phyloP scores from a whole-genome alignment of 2,797 vertebrate species.

The Rhinichthys osculus region DNA sequence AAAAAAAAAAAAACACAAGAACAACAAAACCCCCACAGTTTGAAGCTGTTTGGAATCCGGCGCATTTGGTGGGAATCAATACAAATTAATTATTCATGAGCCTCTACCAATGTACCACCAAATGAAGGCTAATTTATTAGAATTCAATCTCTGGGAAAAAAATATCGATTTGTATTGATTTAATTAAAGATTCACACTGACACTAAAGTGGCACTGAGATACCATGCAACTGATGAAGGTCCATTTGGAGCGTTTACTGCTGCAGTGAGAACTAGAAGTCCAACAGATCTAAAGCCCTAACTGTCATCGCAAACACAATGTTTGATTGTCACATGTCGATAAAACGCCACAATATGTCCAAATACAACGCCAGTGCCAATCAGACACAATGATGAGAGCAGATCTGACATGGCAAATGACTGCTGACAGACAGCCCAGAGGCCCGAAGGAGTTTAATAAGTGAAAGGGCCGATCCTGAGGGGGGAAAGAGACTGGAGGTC shows the following conservation, averaged over 20 bases:
- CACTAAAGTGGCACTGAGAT: not conserved
- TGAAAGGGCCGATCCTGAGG: constrained; percentile 17
- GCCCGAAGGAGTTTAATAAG: constrained; percentile 31
- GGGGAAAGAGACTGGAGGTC: not conserved
- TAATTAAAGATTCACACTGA: not conserved
- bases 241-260: not conserved
- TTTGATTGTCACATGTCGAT: constrained; percentile 1
- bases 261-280: not conserved
- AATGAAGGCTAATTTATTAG: not conserved
- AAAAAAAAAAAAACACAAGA: not conserved
- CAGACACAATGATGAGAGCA: not conserved
- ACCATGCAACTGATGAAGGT: not conserved
- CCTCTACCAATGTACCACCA: not conserved
- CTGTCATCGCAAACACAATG: not conserved
- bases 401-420: not conserved
- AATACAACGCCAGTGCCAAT: not conserved
- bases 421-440: constrained; percentile 19
- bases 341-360: not conserved
- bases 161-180: not conserved
- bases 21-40: not conserved
- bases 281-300: not conserved
- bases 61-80: not conserved
- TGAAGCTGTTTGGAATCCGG: not conserved
- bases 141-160: not conserved
- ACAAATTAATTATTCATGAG: not conserved